These are phyloP conservation scores for Zaprionus camerounensis DNA, from an alignment of 1,140 invertebrate species.

Conservation along the genomic window DNA sequence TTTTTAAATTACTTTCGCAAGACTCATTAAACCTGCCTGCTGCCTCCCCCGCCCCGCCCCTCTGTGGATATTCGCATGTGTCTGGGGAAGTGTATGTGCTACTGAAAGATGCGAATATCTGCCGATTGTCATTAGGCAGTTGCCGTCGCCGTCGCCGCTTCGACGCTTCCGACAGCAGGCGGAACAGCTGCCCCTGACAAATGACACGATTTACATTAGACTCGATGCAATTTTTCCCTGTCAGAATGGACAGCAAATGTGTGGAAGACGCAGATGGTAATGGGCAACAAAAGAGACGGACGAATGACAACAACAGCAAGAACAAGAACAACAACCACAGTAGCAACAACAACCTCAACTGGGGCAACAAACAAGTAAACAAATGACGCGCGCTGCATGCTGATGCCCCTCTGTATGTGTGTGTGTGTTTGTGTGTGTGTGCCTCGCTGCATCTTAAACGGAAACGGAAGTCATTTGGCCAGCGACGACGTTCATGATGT, in stretches of 20 bases:
- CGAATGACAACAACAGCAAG: constrained; percentile 34
- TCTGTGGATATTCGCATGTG: neutral
- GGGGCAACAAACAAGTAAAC: constrained; percentile 53
- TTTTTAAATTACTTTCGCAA: constrained; percentile 73
- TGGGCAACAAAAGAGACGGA: constrained; percentile 25
- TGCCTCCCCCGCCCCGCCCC: neutral
- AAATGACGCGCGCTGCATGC: constrained; percentile 67
- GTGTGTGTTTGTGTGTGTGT: constrained; percentile 25
- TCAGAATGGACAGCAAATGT: constrained; percentile 71
- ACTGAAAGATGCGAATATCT: constrained; percentile 26
- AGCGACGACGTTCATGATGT: constrained; percentile 70
- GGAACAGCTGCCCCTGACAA: constrained; percentile 79
- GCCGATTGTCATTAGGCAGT: constrained; percentile 72
- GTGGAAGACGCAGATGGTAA: constrained; percentile 48
- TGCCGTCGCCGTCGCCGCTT: neutral
- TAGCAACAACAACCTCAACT: constrained; percentile 13
- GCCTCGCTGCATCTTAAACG: constrained; percentile 71
- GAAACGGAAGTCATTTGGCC: constrained; percentile 80
- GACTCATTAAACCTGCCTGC: constrained; percentile 61
- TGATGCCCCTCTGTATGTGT: constrained; percentile 44
- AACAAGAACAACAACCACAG: constrained; percentile 14
- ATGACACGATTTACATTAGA: constrained; percentile 83
- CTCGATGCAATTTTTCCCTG: constrained; percentile 80
- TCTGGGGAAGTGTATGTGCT: neutral
- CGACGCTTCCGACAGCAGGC: constrained; percentile 20